Base-by-base conservation (phyloP, 2,888 invertebrate species). In the Urechis unicinctus region DNA sequence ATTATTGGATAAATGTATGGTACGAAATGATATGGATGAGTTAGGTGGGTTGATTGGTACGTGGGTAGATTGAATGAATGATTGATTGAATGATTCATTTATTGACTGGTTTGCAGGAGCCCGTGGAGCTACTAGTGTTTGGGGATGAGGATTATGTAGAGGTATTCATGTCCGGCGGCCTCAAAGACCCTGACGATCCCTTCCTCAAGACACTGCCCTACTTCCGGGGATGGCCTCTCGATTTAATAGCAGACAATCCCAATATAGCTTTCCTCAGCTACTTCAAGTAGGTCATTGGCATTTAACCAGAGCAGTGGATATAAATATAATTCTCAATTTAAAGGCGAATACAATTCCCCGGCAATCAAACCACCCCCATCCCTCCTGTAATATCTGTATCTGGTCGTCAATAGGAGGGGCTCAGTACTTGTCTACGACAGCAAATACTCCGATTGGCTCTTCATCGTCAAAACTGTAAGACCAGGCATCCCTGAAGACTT, bases 381-480 rank as follows among this genome's bases (percentile, higher is more conserved):
- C n/a, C n/a, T n/a, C n/a, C n/a, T n/a, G n/a, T n/a, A n/a, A n/a
- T n/a, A n/a, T n/a, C n/a, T n/a, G n/a, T n/a, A n/a, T n/a, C n/a
- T n/a, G n/a, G n/a, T n/a, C n/a, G n/a, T n/a, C n/a, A 67, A 4
- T 67, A 74, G 73, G 29, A 66, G 72, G 5, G 72, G 70, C 4
- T 66, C 68, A 57, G 70, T 74, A 2, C 53, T 74, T 28, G 73
- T 72, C 9, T 57, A 68, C 13, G 72, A 74, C 67, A 74, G 71
- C 56, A 69, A 69, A 50, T 63, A 68, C 28, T 73, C 72, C 0
- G 71, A 72, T 50, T 74, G 73, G 73, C 68, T 74, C 17, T 74
- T 72, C 60, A 66, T 74, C 5, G 72, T 74, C 3, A 73, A 73
- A 54, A 71, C 72, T 42, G 74, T 73, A 66, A 66, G 68, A 57